Base-by-base conservation (phyloP, 2,888 invertebrate genomes). In the Petrolisthes cinctipes region DNA sequence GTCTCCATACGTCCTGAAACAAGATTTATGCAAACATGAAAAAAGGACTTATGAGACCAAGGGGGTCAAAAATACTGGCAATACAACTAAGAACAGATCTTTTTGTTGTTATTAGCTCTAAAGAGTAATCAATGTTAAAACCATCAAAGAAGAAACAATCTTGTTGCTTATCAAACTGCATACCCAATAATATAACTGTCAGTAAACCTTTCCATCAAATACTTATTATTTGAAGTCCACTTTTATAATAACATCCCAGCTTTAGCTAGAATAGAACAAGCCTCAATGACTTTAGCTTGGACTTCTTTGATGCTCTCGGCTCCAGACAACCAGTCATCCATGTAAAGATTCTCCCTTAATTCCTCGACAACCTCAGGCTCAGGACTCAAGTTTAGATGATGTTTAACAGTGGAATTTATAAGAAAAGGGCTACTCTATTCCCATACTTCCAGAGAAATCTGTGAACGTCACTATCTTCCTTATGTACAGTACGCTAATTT, bases 1-100 rank as follows among this genome's bases (percentile, higher is more conserved):
- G 23, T 82, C 79, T 57, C 90, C 90, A 91, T 4, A 86, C 53
- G 51, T 88, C 78, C 53, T 91, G 91, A 56, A 90, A 82, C 0
- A 90, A 23, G 57, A 90, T 79, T 81, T 90, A 90, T 7, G 86
- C 85, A 53, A 83, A 61, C 14, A 88, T 79, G 4, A 7, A 51
- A 51, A 61, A 20, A 17, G 79, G 85, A 80, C 54, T 80, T n/a
- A 85, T 71, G 37, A 85, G 71, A 54, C 85, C 71, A 81, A 71
- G 85, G 17, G 88, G 88, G n/a, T 91, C 89, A 86, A 83, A 91
- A 23, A 89, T 54, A 37, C 83, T 85, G 17, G 83, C 66, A 4
- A 81, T 84, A 11, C 66, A 7, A 5, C 83, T 85, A 37, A 91
- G 85, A 78, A 90, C 82, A 56, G 37, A 17, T 76, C 90, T 78